These are phyloP conservation scores for Tortricodes alternella DNA, from an alignment of 2,888 invertebrate genomes.

Conservation along the genomic window DNA sequence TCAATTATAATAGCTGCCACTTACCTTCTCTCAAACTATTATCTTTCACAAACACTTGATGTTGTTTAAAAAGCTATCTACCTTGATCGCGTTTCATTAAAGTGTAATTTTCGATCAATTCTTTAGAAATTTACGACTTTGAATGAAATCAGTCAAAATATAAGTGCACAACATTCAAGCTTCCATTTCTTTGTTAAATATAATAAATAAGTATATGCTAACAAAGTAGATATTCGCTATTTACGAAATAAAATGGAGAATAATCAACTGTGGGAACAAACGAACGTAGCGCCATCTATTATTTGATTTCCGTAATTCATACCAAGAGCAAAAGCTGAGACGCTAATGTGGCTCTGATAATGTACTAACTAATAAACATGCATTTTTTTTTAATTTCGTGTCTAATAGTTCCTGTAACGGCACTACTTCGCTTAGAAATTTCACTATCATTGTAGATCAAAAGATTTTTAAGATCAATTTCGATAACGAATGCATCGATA, in stretches of 20 bases:
- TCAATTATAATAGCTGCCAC: not conserved
- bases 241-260: too few relatives aligned
- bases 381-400: not conserved
- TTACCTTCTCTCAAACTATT: too few relatives aligned
- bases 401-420: too few relatives aligned
- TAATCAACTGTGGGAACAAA: too few relatives aligned
- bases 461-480: slow-evolving; percentile 1
- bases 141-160: not conserved
- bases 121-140: too few relatives aligned
- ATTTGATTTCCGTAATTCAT: not conserved
- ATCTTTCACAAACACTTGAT: too few relatives aligned
- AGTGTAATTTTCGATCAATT: too few relatives aligned
- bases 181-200: slow-evolving; percentile 24
- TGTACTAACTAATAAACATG: not conserved
- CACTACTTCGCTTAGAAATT: too few relatives aligned
- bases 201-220: slow-evolving; percentile 14
- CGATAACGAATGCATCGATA: slow-evolving; percentile 1
- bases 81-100: too few relatives aligned
- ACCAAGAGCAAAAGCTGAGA: not conserved
- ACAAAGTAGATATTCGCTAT: slow-evolving; percentile 7
- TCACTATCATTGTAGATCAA: too few relatives aligned
- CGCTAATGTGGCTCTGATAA: too few relatives aligned
- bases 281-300: not conserved
- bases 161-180: not conserved
- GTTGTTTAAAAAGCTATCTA: too few relatives aligned